Evolutionary conservation across 2,888 invertebrate species (phyloP).

Genomic region (Volucella inflata): DNA sequence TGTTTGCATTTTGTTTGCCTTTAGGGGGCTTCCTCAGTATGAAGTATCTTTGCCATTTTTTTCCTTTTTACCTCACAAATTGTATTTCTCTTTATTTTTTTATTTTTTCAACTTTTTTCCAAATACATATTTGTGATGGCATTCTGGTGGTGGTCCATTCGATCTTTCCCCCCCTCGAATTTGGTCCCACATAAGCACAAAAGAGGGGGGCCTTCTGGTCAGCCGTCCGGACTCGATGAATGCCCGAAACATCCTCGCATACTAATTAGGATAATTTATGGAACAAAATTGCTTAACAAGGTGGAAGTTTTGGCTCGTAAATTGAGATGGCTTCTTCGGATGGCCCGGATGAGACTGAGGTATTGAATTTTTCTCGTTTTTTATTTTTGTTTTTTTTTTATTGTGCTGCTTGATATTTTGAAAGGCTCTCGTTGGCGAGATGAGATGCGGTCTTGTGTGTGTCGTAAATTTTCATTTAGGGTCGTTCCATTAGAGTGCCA

Average conservation of each 20-base stretch:
- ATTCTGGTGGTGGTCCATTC: slow-evolving; percentile 67
- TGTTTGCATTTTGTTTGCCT: slow-evolving; percentile 18
- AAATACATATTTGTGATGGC: not conserved
- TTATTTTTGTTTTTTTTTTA: too few relatives aligned
- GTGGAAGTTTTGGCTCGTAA: slow-evolving; percentile 76
- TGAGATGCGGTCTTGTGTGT: slow-evolving; percentile 55
- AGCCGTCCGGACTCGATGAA: slow-evolving; percentile 8
- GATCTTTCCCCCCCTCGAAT: slow-evolving; percentile 31
- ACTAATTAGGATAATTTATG: slow-evolving; percentile 76
- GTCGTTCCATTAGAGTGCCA: slow-evolving; percentile 70
- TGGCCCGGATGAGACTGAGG: slow-evolving; percentile 2
- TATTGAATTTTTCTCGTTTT: too few relatives aligned
- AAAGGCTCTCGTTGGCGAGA: slow-evolving; percentile 30
- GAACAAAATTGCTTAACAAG: slow-evolving; percentile 75
- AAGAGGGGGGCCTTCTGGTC: slow-evolving; percentile 3
- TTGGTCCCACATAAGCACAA: slow-evolving; percentile 7
- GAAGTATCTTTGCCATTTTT: slow-evolving; percentile 21
- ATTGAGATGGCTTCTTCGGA: slow-evolving; percentile 72
- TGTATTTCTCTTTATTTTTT: slow-evolving; percentile 22
- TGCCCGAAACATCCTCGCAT: slow-evolving; percentile 63
- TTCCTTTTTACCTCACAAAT: not conserved
- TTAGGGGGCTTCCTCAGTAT: slow-evolving; percentile 15
- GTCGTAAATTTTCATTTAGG: slow-evolving; percentile 60
- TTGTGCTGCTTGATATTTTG: too few relatives aligned
- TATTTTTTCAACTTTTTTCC: not conserved